Percentiles rank a stretch among this genome's conserved stretches.
phyloP scores from a whole-genome alignment of 2,113 vertebrate genomes.

The Crotalus viridis region DNA sequence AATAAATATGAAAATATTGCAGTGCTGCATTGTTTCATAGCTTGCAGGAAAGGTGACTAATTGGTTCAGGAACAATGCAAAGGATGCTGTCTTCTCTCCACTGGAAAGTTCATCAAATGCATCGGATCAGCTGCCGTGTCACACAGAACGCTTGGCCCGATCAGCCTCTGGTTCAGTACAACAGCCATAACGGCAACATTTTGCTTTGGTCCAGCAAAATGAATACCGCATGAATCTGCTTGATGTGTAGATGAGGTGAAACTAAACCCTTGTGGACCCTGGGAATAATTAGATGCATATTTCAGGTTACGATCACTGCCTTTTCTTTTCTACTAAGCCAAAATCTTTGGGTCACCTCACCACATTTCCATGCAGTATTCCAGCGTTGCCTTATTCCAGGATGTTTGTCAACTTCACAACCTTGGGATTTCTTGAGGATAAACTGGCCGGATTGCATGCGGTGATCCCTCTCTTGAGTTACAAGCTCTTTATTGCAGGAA shows the following conservation, averaged over 20 bases:
- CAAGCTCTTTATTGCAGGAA: background rate
- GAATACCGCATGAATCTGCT: background rate
- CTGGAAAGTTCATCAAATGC: background rate
- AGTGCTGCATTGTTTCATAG: background rate
- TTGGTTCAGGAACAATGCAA: too few species aligned
- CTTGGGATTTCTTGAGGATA: background rate
- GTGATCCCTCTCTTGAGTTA: background rate
- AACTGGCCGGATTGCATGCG: background rate
- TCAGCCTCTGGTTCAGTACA: background rate
- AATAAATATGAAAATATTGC: background rate
- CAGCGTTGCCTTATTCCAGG: background rate
- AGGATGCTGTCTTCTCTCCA: background rate
- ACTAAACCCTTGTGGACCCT: background rate
- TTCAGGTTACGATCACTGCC: background rate
- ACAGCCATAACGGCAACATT: background rate
- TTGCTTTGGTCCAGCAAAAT: background rate
- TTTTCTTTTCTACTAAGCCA: background rate
- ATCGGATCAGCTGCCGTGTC: background rate
- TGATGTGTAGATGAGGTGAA: background rate
- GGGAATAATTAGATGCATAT: background rate
- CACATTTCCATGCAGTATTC: background rate
- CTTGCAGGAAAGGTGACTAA: background rate
- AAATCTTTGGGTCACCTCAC: background rate
- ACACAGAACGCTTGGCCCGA: background rate
- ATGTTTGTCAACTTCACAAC: background rate